These are phyloP conservation scores for Turritopsis rubra DNA, from an alignment of 30 jellyfish, hydroid and myxozoan genomes.

Conservation along the genomic window DNA sequence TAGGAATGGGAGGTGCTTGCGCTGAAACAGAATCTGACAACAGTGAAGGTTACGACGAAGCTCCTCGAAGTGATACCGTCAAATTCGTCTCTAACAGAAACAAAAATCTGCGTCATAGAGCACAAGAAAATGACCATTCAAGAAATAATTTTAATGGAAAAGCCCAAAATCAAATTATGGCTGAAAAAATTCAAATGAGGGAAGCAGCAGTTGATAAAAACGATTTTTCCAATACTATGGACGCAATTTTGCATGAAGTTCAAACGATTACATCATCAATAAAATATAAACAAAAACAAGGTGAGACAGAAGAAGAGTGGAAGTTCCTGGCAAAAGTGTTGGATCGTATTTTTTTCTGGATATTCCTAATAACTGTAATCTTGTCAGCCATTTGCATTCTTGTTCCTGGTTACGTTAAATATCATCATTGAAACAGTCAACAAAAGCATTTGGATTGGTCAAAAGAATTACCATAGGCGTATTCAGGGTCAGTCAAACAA, in stretches of 20 bases:
- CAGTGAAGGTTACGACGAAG: neutral
- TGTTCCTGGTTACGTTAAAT: too few relatives aligned
- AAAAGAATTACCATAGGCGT: too few relatives aligned
- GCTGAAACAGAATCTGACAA: neutral
- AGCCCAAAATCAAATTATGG: neutral
- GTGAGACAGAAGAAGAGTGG: constrained; percentile 81
- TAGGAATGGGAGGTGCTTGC: constrained; percentile 31
- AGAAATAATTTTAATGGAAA: neutral
- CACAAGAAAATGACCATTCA: neutral
- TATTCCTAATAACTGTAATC: too few relatives aligned
- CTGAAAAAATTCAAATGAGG: neutral
- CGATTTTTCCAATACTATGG: constrained; percentile 15
- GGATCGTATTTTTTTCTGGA: constrained; percentile 81
- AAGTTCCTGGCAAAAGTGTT: constrained; percentile 51
- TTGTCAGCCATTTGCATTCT: too few relatives aligned
- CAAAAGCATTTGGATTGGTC: too few relatives aligned
- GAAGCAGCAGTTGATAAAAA: neutral
- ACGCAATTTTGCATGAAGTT: constrained; percentile 53
- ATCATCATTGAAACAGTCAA: too few relatives aligned
- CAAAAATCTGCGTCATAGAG: neutral
- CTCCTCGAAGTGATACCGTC: neutral
- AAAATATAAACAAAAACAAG: constrained; percentile 23
- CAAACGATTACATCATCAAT: constrained; percentile 37
- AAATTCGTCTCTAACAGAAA: neutral
- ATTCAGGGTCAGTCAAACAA: too few relatives aligned